Percentiles rank a stretch among this genome's conserved stretches.
These are phyloP conservation scores for Thyatira batis DNA, from an alignment of 2,888 invertebrate genomes.

Conservation along the genomic window DNA sequence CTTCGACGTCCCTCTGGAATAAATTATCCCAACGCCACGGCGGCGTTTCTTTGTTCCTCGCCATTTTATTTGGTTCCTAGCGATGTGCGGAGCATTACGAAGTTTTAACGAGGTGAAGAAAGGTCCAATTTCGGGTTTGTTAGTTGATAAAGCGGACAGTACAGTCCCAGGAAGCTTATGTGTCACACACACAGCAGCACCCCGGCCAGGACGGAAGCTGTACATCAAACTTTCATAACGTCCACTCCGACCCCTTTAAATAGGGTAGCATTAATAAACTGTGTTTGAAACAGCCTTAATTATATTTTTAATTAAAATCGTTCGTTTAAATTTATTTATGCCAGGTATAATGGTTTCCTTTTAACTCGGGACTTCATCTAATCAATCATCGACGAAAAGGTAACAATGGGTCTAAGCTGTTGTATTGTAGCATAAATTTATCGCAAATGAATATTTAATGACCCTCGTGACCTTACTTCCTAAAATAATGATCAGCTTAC, in stretches of 20 bases:
- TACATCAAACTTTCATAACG: constrained; percentile 29
- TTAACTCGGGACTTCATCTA: background rate
- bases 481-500: background rate
- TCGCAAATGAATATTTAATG: background rate
- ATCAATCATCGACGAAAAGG: background rate
- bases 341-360: background rate
- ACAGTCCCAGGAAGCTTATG: constrained; percentile 27
- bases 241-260: constrained; percentile 5
- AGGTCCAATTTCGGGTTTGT: constrained; percentile 18
- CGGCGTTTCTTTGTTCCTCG: constrained; percentile 52
- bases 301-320: background rate
- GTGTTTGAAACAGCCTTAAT: background rate
- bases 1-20: constrained; percentile 41
- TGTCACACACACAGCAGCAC: constrained; percentile 23
- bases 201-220: constrained; percentile 33
- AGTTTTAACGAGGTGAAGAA: constrained; percentile 52
- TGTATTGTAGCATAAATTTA: background rate
- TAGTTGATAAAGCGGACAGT: constrained; percentile 4
- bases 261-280: background rate
- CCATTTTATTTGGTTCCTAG: constrained; percentile 33
- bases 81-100: constrained; percentile 38
- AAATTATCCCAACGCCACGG: constrained; percentile 51
- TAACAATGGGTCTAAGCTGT: background rate
- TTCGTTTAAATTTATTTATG: background rate
- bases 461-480: background rate